phyloP scores from a whole-genome alignment of 2,888 invertebrate genomes.

The Sinohyriopsis cumingii region DNA sequence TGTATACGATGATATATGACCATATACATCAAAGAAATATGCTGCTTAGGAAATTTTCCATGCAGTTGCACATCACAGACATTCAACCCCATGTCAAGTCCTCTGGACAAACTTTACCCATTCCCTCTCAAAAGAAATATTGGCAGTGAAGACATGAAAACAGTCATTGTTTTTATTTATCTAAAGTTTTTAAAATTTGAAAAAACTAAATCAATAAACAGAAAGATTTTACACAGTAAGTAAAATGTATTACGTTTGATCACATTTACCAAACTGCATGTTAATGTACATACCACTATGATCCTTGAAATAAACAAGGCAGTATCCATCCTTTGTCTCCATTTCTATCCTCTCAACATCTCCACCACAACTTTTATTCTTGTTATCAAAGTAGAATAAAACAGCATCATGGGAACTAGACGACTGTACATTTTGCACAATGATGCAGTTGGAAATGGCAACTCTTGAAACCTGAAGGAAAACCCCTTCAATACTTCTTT shows the following conservation, averaged over 20 bases:
- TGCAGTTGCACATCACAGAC: no score
- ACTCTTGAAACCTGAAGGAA: constrained; percentile 12
- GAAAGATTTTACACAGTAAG: no score
- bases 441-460: constrained; percentile 15
- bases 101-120: no score
- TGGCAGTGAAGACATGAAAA: no score
- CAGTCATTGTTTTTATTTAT: no score
- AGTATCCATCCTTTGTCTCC: neutral
- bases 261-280: neutral
- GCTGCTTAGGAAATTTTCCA: no score
- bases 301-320: constrained; percentile 17
- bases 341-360: constrained; percentile 12
- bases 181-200: no score
- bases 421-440: constrained; percentile 11
- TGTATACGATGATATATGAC: no score
- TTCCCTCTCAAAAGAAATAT: no score
- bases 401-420: constrained; percentile 9
- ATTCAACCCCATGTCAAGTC: no score
- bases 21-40: no score
- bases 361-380: constrained; percentile 13
- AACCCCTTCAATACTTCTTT: constrained; percentile 8
- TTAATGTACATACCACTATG: constrained; percentile 5
- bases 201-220: no score
- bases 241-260: neutral
- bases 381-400: constrained; percentile 21